Evolutionary conservation across 2,113 vertebrate genomes (phyloP).

Genomic region (Ailurus styani): DNA sequence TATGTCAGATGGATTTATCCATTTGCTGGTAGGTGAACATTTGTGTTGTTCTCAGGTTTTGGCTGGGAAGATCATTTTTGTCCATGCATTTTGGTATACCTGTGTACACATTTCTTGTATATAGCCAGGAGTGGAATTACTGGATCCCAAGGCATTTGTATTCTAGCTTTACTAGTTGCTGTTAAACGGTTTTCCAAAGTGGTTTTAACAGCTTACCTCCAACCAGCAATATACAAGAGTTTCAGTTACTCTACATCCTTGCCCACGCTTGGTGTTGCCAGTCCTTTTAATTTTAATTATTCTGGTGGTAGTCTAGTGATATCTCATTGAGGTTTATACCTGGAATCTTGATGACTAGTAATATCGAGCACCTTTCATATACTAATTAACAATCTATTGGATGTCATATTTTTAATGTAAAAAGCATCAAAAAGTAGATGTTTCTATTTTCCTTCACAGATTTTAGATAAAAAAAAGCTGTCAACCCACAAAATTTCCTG

Average conservation of each 20-base stretch:
- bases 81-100: background rate
- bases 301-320: background rate
- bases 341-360: background rate
- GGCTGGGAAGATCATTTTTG: background rate
- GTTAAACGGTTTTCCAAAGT: background rate
- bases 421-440: background rate
- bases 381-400: background rate
- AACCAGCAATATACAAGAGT: background rate
- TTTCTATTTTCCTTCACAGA: background rate
- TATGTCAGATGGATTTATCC: background rate
- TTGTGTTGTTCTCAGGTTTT: background rate
- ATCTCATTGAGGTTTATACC: background rate
- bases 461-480: background rate
- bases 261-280: background rate
- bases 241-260: background rate
- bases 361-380: background rate
- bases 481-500: background rate
- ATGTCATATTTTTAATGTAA: background rate
- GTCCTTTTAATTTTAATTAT: conserved; percentile 11
- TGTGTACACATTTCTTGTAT: background rate
- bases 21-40: background rate
- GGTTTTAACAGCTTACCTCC: background rate
- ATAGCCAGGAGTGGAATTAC: background rate
- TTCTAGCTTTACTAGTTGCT: background rate
- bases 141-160: background rate